Conservation (phyloP, 2,888 invertebrate species). For the Gnatocerus cornutus region DNA sequence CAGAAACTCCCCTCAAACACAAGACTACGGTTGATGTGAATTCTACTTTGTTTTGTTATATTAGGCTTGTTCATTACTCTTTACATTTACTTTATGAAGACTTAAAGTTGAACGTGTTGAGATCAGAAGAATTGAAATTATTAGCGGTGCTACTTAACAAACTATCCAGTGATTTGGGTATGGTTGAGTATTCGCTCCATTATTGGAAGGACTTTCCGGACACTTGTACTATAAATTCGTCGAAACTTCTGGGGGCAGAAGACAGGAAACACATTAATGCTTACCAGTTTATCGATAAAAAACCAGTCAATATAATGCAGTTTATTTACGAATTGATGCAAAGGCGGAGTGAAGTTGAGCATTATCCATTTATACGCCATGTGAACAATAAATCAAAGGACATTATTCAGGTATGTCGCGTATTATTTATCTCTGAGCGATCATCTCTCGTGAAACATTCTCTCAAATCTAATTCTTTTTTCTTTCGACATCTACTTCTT, state of each 20-base stretch:
- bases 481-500: too few species aligned
- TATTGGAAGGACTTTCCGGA: slow-evolving; percentile 91
- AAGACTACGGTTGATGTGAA: slow-evolving; percentile 75
- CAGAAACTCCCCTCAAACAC: neutral
- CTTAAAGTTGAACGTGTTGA: slow-evolving; percentile 84
- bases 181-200: slow-evolving; percentile 82
- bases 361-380: slow-evolving; percentile 82
- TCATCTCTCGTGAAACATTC: too few species aligned
- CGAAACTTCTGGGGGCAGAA: slow-evolving; percentile 74
- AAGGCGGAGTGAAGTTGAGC: slow-evolving; percentile 56
- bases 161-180: slow-evolving; percentile 83
- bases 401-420: slow-evolving; percentile 79
- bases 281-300: slow-evolving; percentile 76
- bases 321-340: slow-evolving; percentile 80
- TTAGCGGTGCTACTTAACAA: slow-evolving; percentile 84
- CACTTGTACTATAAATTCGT: slow-evolving; percentile 70
- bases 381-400: slow-evolving; percentile 84
- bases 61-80: slow-evolving; percentile 84
- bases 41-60: slow-evolving; percentile 81
- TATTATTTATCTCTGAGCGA: too few species aligned
- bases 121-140: slow-evolving; percentile 79
- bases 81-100: slow-evolving; percentile 95
- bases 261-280: slow-evolving; percentile 76
- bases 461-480: too few species aligned
- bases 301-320: slow-evolving; percentile 82